phyloP scores from a whole-genome alignment of 2,888 invertebrate species.

The Cerceris rybyensis region DNA sequence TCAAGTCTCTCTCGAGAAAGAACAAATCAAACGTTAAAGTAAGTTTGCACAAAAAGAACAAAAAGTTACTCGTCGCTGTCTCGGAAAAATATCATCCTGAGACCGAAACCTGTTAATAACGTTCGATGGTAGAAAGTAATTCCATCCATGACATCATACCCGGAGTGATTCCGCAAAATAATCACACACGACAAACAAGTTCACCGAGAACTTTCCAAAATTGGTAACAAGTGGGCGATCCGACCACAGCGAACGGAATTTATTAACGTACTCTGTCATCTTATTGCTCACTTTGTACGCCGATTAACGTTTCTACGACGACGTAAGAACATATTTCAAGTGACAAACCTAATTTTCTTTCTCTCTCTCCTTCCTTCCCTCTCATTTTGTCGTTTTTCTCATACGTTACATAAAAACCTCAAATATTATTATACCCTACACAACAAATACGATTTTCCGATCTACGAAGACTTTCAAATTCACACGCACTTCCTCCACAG shows the following conservation, averaged over 20 bases:
- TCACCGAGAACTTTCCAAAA: slow-evolving; percentile 59
- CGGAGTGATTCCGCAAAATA: slow-evolving; percentile 29
- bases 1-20: slow-evolving; percentile 90
- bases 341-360: too few relatives aligned
- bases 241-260: slow-evolving; percentile 51
- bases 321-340: too few relatives aligned
- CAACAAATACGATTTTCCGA: too few relatives aligned
- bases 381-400: too few relatives aligned
- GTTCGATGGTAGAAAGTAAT: slow-evolving; percentile 1
- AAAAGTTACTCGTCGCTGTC: too few relatives aligned
- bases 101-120: neutral
- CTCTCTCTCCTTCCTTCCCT: too few relatives aligned
- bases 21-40: slow-evolving; percentile 84
- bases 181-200: slow-evolving; percentile 51
- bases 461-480: too few relatives aligned
- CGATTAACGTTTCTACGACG: too few relatives aligned
- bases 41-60: slow-evolving; percentile 34
- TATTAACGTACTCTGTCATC: slow-evolving; percentile 19
- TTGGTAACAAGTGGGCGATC: slow-evolving; percentile 60
- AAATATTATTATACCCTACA: too few relatives aligned
- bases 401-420: too few relatives aligned
- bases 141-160: slow-evolving; percentile 35
- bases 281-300: neutral
- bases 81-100: too few relatives aligned
- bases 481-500: too few relatives aligned